Percentiles rank a stretch among this genome's conserved stretches.
Conservation (phyloP, 2,113 vertebrate species). For the Rousettus leschenaultii region DNA sequence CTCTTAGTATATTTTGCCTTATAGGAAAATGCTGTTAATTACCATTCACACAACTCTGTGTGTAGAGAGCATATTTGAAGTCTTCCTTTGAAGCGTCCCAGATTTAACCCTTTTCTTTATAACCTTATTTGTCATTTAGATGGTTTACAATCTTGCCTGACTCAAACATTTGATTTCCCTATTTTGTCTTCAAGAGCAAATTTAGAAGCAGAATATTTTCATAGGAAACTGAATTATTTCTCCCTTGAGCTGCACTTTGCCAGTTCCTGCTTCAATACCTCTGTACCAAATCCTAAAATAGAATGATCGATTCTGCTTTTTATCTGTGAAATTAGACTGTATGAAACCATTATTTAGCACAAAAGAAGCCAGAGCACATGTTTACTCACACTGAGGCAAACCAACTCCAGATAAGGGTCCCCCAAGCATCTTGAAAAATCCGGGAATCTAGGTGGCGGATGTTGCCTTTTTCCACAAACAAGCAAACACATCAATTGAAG, state of each 20-base stretch:
- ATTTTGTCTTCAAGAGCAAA: slow-evolving; percentile 27
- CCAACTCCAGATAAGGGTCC: neutral
- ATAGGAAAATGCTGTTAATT: neutral
- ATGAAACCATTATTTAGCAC: slow-evolving; percentile 57
- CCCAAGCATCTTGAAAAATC: neutral
- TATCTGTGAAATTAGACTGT: slow-evolving; percentile 56
- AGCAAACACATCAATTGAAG: neutral
- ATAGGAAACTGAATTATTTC: slow-evolving; percentile 36
- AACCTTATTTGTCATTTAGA: neutral
- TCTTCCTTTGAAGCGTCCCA: neutral
- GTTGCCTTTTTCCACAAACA: neutral
- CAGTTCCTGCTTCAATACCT: slow-evolving; percentile 36
- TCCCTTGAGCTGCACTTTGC: slow-evolving; percentile 43
- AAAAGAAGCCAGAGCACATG: slow-evolving; percentile 48
- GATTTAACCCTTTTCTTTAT: neutral
- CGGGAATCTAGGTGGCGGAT: neutral
- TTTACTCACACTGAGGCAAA: slow-evolving; percentile 9
- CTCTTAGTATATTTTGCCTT: neutral
- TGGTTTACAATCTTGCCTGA: slow-evolving; percentile 21
- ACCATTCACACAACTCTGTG: neutral
- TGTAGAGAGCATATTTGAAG: neutral
- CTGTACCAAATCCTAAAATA: slow-evolving; percentile 72
- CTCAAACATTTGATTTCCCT: slow-evolving; percentile 29
- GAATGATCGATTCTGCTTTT: slow-evolving; percentile 66
- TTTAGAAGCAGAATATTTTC: neutral